phyloP scores from a whole-genome alignment of 2,797 vertebrate genomes.

The Enteromius fasciolatus region DNA sequence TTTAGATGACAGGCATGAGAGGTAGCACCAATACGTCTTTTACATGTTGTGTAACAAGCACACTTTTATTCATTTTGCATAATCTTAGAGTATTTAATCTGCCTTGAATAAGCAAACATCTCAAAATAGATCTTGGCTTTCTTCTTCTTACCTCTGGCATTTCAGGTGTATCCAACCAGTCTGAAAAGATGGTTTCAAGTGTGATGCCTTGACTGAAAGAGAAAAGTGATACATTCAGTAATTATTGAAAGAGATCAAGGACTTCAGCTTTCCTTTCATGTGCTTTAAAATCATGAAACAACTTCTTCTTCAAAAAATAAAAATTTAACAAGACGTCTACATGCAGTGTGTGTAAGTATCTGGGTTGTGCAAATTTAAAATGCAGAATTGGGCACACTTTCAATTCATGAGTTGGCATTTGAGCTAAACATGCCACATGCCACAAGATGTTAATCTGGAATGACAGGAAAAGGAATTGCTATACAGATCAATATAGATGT shows the following conservation, averaged over 20 bases:
- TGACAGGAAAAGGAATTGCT: not conserved
- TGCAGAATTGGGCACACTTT: not conserved
- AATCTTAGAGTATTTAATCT: conserved; percentile 35
- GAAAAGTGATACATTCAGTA: conserved; percentile 68
- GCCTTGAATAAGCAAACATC: conserved; percentile 31
- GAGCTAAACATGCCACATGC: not conserved
- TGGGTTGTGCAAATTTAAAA: not conserved
- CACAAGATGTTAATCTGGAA: not conserved
- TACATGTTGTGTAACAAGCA: conserved; percentile 37
- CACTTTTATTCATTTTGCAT: conserved; percentile 28
- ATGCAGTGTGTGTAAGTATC: not conserved
- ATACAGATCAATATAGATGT: not conserved
- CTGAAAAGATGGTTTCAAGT: conserved; percentile 82
- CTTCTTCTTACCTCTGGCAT: conserved; percentile 85
- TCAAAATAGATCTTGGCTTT: conserved; percentile 27
- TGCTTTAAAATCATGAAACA: conserved; percentile 12
- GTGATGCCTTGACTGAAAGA: conserved; percentile 85
- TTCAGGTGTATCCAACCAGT: conserved; percentile 92
- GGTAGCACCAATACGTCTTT: conserved; percentile 10
- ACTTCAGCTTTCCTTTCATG: not conserved
- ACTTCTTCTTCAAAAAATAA: conserved; percentile 4
- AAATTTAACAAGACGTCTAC: conserved; percentile 3
- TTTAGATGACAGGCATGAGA: conserved; percentile 20
- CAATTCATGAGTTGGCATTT: not conserved
- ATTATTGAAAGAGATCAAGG: not conserved